Evolutionary conservation across 2,888 invertebrate genomes (phyloP), one percentile per base, ranked within the genome.

Genomic region (Andrena camellia): DNA sequence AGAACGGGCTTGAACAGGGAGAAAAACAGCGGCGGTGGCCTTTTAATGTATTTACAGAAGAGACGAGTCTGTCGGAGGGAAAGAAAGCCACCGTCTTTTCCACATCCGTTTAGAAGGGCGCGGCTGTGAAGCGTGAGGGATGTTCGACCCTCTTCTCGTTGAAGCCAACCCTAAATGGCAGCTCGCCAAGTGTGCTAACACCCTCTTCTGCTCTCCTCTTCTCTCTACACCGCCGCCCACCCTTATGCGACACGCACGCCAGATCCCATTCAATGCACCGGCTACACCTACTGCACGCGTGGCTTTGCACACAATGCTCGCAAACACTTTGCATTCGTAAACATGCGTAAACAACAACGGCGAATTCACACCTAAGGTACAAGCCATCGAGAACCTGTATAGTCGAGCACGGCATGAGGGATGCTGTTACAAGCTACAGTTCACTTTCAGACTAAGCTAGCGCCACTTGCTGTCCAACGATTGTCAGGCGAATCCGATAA

Each of bases 271-370:
- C 84, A 92, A 91, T 91, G 88, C 84, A 86, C 83, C 86, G 85
- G 87, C 88, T 86, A 90, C 90, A 90, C 89, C 89, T 88, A 89
- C 88, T 86, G 88, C 86, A 81, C 81, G 77, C 80, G 85, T 85
- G 87, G 88, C 85, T 91, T 84, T 84, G 90, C 89, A 93, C 90
- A 93, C 92, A 93, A 93, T 92, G 91, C 92, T 90, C 84, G 92
- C 92, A 93, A 93, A 93, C 93, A 93, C 93, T 93, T 92, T 93
- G 92, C 92, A 93, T 93, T 93, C 92, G 93, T 93, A 93, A 93
- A 93, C 93, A 93, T 89, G 91, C 91, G 93, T 92, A 93, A 93
- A 93, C 92, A 93, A 91, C 91, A 89, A 88, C 90, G 87, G 87
- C 81, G 91, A 91, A 92, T 93, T 93, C 92, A 91, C 93, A 92